Conservation (phyloP, 2,797 vertebrate genomes). For the Molossus alvarezi region DNA sequence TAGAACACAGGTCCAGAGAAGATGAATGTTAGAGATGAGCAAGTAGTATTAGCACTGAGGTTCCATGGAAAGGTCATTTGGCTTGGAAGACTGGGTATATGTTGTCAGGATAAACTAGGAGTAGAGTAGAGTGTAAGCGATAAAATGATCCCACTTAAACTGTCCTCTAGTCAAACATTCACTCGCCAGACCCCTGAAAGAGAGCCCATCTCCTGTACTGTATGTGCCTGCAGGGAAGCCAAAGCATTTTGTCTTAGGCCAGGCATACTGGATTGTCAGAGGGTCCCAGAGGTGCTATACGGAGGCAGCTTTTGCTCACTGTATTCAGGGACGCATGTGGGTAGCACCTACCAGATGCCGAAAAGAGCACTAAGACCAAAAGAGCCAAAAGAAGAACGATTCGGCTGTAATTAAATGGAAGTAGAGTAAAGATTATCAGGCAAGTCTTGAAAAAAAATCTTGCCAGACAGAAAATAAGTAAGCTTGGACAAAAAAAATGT, state of each 20-base stretch:
- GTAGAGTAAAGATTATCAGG: background rate
- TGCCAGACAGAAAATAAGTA: constrained; percentile 22
- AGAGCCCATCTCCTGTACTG: background rate
- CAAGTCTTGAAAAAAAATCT: background rate
- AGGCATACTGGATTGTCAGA: background rate
- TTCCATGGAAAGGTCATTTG: background rate
- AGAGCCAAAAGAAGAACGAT: background rate
- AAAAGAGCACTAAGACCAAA: background rate
- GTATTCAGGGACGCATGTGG: background rate
- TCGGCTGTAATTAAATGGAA: background rate
- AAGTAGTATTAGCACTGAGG: background rate
- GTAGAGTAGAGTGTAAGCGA: background rate
- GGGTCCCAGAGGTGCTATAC: background rate
- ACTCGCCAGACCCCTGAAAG: background rate
- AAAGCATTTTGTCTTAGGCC: background rate
- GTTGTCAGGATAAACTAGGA: background rate
- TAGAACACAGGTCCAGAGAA: background rate
- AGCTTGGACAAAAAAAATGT: background rate
- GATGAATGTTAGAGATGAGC: background rate
- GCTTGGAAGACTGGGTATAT: background rate
- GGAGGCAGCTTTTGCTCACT: background rate
- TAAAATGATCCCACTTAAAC: background rate
- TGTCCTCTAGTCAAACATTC: background rate
- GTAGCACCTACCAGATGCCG: background rate
- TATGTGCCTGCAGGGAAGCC: background rate